Evolutionary conservation across 2,113 vertebrate species (phyloP).

Genomic region (Oostethus manadensis): DNA sequence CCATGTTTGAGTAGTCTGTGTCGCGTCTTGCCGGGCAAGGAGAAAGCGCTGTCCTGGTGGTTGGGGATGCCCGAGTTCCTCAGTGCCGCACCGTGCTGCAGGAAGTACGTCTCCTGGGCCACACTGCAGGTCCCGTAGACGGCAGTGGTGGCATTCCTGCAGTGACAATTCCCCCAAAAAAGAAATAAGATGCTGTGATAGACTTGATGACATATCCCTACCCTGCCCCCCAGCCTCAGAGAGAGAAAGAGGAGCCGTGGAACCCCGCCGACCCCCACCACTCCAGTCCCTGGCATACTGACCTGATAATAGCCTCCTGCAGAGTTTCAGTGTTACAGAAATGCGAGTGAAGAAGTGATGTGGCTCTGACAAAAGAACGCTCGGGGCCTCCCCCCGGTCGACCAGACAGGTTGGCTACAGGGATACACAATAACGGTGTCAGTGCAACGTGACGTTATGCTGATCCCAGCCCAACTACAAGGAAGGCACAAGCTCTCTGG

Average conservation of each 20-base stretch:
- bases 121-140: conserved; percentile 79
- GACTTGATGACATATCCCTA: not conserved
- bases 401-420: conserved; percentile 80
- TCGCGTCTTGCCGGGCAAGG: conserved; percentile 79
- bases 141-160: conserved; percentile 78
- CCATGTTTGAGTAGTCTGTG: conserved; percentile 90
- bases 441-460: conserved; percentile 30
- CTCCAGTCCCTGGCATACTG: conserved; percentile 48
- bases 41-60: conserved; percentile 82
- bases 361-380: conserved; percentile 79
- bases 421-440: conserved; percentile 50
- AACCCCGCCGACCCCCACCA: conserved; percentile 23
- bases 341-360: conserved; percentile 81
- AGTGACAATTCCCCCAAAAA: conserved; percentile 6
- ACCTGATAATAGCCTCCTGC: conserved; percentile 88
- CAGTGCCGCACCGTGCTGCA: conserved; percentile 69
- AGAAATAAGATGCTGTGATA: not conserved
- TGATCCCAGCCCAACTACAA: conserved; percentile 32
- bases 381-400: conserved; percentile 62
- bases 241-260: conserved; percentile 7
- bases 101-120: conserved; percentile 88
- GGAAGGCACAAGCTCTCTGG: conserved; percentile 1
- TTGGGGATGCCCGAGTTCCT: conserved; percentile 87
- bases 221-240: conserved; percentile 4
- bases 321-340: conserved; percentile 75